Evolutionary conservation across 2,888 invertebrate genomes (phyloP).

Genomic region (Hypselothyrea guttata): DNA sequence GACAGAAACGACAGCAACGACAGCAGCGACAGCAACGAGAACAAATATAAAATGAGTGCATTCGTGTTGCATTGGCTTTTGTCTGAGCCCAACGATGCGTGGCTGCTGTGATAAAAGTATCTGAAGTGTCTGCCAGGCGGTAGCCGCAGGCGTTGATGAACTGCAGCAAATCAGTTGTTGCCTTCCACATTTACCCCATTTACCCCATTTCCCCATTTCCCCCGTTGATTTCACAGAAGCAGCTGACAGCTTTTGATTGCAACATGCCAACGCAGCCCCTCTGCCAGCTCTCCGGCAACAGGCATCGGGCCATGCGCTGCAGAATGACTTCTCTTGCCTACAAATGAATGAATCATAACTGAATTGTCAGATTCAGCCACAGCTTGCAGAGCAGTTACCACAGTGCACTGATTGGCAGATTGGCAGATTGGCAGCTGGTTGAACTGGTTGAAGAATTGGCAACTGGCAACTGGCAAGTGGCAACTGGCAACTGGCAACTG

Average conservation of each 20-base stretch:
- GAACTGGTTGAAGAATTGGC: not conserved
- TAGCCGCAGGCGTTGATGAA: slow-evolving; percentile 50
- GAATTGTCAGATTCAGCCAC: not conserved
- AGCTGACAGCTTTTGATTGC: slow-evolving; percentile 22
- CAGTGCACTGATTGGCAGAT: slow-evolving; percentile 16
- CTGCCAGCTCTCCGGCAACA: no score
- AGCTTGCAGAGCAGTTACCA: slow-evolving; percentile 11
- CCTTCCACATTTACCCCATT: not conserved
- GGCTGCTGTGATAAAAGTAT: slow-evolving; percentile 69
- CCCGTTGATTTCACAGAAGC: not conserved
- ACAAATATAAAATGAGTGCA: slow-evolving; percentile 41
- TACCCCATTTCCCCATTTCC: not conserved
- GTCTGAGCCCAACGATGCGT: slow-evolving; percentile 72
- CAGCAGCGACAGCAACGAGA: slow-evolving; percentile 1
- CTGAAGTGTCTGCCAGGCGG: slow-evolving; percentile 48
- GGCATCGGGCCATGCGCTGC: no score
- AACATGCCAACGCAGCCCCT: not conserved
- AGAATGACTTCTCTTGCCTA: not conserved
- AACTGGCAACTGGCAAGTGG: not conserved
- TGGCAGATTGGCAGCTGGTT: slow-evolving; percentile 5
- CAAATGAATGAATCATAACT: slow-evolving; percentile 15
- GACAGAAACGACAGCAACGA: slow-evolving; percentile 2
- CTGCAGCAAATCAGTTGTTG: slow-evolving; percentile 19
- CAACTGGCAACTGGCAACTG: not conserved
- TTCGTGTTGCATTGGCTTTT: slow-evolving; percentile 60